Conservation (phyloP, 2,113 vertebrate species). For the Rhinoderma darwinii region DNA sequence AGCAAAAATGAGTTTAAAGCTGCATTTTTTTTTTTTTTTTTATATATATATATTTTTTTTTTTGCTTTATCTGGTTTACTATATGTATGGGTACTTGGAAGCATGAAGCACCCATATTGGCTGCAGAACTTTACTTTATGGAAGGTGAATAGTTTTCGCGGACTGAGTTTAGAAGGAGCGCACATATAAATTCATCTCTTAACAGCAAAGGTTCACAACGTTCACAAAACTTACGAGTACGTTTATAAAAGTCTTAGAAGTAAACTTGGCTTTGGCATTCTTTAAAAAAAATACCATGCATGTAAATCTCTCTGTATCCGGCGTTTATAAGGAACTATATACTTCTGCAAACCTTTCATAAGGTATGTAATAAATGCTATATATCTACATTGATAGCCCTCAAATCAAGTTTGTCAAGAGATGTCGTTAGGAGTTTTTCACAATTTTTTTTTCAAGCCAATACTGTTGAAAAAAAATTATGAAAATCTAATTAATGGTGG, state of each 20-base stretch:
- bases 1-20: neutral
- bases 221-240: neutral
- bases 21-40: neutral
- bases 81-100: neutral
- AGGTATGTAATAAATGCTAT: neutral
- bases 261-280: neutral
- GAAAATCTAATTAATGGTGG: neutral
- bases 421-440: neutral
- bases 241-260: neutral
- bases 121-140: constrained; percentile 10
- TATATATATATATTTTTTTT: too few species aligned
- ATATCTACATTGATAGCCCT: neutral
- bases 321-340: neutral
- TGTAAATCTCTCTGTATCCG: neutral
- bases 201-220: neutral
- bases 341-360: too few species aligned
- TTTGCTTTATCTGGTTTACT: neutral
- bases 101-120: neutral
- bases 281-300: neutral
- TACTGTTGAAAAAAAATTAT: too few species aligned
- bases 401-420: too few species aligned
- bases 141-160: neutral
- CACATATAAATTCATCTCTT: neutral
- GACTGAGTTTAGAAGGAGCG: neutral
- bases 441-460: neutral